phyloP scores from a whole-genome alignment of 2,888 invertebrate species.

The Archaeoteleia sp. region DNA sequence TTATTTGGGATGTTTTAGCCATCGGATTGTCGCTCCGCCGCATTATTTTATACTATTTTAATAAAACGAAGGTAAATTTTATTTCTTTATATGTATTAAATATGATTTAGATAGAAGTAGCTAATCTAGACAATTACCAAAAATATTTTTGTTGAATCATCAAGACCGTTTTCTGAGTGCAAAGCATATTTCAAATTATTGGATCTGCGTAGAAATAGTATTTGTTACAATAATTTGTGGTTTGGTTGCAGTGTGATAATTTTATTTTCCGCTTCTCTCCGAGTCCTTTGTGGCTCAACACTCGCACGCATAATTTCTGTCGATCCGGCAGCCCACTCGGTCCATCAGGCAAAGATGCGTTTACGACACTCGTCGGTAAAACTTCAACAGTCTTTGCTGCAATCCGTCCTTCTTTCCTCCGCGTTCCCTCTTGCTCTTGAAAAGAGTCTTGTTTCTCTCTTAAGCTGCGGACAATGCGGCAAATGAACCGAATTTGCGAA shows the following conservation, averaged over 20 bases:
- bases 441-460: constrained; percentile 70
- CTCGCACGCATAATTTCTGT: constrained; percentile 43
- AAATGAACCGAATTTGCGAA: constrained; percentile 75
- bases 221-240: too few species aligned
- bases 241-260: constrained; percentile 18
- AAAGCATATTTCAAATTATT: too few species aligned
- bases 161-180: too few species aligned
- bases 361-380: constrained; percentile 66
- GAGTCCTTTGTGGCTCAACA: constrained; percentile 15
- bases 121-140: too few species aligned
- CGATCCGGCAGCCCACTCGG: constrained; percentile 20
- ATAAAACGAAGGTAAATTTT: too few species aligned
- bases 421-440: constrained; percentile 44
- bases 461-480: constrained; percentile 73
- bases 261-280: constrained; percentile 33
- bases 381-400: constrained; percentile 73
- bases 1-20: too few species aligned
- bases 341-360: constrained; percentile 41
- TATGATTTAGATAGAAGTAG: too few species aligned
- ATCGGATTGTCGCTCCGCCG: too few species aligned
- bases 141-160: too few species aligned
- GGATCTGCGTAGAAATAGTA: too few species aligned
- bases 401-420: constrained; percentile 57
- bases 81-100: too few species aligned
- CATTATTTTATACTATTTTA: too few species aligned